Base-by-base conservation (phyloP, 2,113 vertebrate species). In the Procavia capensis region DNA sequence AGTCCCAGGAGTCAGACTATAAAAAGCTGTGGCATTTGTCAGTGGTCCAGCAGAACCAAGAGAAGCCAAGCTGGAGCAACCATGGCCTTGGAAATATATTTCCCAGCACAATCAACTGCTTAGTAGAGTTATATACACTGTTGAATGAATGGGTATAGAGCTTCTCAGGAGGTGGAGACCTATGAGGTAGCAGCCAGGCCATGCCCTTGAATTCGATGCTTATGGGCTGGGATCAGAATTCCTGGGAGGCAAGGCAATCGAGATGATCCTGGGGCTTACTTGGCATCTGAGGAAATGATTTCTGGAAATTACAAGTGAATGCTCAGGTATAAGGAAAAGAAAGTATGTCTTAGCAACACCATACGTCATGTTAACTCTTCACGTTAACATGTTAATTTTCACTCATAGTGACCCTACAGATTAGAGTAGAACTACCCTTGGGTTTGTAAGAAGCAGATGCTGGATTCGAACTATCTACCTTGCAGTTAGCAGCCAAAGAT, bases 21-120 rank as follows among this genome's bases (percentile, higher is more conserved):
- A 95, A 96, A 96, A 96, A 93, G 66, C 89, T 97, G 96, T 96
- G 91, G 96, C 95, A 85, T 97, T 96, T 96, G 96, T 97, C 80
- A 20, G 75, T 93, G 94, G 80, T 93, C 96, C 96, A 97, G 59
- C 83, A 95, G 81, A 96, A 89, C 59, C 93, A 78, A 50, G 57
- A 95, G 45, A 41, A 79, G 90, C 66, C 84, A 93, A 78, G 29
- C 85, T 87, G 81, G 36, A 96, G 76, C 41, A 92, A 90, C 20
- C 61, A 19, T n/a, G 90, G 78, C 47, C 31, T 2, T 84, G 34
- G n/a, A 72, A 82, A 61, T 31, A 34, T 1, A 1, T 85, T 82
- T 87, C 80, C 85, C 83, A 59, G 2, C 66, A 29, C 79, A 43
- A 29, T 64, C 50, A 59, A 34, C 85, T 63, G 34, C 89, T 87